These are phyloP conservation scores for Alauda arvensis DNA, from an alignment of 2,797 vertebrate genomes.

Conservation along the genomic window DNA sequence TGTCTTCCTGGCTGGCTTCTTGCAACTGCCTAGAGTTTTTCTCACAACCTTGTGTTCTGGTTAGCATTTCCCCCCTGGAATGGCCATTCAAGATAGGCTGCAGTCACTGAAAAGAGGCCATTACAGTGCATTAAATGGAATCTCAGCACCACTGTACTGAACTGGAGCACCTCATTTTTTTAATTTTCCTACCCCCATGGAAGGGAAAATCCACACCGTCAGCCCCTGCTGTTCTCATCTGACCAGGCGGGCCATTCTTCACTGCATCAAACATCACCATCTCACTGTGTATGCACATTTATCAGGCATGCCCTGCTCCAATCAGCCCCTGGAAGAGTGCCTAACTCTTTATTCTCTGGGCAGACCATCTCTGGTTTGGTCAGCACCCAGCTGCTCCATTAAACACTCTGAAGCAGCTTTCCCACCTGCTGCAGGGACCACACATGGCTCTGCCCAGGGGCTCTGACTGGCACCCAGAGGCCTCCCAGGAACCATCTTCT, in stretches of 20 bases:
- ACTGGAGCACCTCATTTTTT: neutral
- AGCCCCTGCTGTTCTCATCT: neutral
- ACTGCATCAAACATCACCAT: neutral
- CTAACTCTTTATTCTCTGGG: neutral
- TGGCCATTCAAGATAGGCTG: neutral
- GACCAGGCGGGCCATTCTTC: neutral
- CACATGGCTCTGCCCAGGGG: neutral
- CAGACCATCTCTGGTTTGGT: neutral
- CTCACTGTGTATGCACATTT: neutral
- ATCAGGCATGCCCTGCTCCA: neutral
- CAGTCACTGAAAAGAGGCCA: neutral
- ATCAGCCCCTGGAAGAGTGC: neutral
- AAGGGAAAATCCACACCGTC: neutral
- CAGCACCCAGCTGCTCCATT: neutral
- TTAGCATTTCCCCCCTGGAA: neutral
- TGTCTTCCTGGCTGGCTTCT: neutral
- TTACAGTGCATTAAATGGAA: neutral
- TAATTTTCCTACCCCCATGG: neutral
- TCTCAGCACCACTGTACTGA: neutral
- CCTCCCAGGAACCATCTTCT: neutral
- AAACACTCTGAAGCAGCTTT: neutral
- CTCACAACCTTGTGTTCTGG: neutral
- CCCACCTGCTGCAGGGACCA: neutral
- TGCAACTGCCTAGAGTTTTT: neutral
- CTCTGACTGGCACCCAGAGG: neutral